A percentile compares a stretch with the other conserved stretches of the same genome.
phyloP scores from a whole-genome alignment of 2,888 invertebrate species.

The Melipona bicolor region DNA sequence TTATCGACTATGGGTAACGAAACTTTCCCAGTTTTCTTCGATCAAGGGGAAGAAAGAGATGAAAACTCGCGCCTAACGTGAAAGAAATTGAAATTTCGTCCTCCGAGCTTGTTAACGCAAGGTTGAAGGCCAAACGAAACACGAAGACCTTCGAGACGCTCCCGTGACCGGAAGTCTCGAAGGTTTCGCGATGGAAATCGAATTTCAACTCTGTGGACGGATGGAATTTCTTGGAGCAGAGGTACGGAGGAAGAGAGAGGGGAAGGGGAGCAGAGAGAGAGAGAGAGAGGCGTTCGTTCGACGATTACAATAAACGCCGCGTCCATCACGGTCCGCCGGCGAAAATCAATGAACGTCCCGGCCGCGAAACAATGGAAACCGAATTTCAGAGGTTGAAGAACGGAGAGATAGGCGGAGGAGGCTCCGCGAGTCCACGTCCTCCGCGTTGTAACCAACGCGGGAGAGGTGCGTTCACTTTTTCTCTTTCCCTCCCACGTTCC shows the following conservation, averaged over 20 bases:
- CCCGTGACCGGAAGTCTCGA: neutral
- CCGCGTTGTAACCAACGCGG: neutral
- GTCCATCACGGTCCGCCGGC: constrained; percentile 57
- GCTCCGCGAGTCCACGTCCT: neutral
- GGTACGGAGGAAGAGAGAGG: neutral
- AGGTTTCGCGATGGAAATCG: constrained; percentile 36
- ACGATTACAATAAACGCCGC: constrained; percentile 61
- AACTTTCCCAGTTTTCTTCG: no score
- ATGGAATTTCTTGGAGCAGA: constrained; percentile 41
- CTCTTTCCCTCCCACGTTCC: neutral
- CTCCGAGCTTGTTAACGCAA: no score
- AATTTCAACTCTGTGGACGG: constrained; percentile 36
- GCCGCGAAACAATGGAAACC: constrained; percentile 55
- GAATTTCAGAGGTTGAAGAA: constrained; percentile 44
- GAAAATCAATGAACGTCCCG: constrained; percentile 54
- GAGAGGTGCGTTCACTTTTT: neutral
- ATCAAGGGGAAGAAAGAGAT: no score
- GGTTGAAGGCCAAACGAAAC: no score
- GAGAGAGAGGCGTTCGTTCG: constrained; percentile 32
- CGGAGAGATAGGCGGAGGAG: neutral
- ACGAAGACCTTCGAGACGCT: neutral
- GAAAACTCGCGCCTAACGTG: no score
- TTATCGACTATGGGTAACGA: no score
- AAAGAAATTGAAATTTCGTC: no score
- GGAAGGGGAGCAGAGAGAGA: neutral